Conservation (phyloP, 2,113 vertebrate genomes). For the Orientallactaga bullata region DNA sequence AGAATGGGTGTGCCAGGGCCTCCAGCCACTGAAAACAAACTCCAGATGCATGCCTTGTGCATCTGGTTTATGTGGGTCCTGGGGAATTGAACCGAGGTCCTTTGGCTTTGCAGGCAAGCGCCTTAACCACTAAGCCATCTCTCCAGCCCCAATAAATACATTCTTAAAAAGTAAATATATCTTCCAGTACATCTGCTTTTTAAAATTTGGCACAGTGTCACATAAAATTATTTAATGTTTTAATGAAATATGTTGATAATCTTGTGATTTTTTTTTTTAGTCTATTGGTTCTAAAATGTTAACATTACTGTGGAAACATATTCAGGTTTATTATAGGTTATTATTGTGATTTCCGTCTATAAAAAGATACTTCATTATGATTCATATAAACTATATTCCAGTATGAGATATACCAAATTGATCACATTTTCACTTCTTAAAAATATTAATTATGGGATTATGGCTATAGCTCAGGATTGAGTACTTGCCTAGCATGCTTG, state of each 20-base stretch:
- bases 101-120: too few species aligned
- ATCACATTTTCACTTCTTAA: not conserved
- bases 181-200: not conserved
- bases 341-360: constrained; percentile 19
- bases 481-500: not conserved
- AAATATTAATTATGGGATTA: not conserved
- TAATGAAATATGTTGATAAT: not conserved
- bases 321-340: not conserved
- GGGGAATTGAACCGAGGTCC: too few species aligned
- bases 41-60: too few species aligned
- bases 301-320: not conserved
- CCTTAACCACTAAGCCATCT: too few species aligned
- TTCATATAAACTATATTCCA: not conserved
- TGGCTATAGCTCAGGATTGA: not conserved
- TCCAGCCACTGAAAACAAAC: too few species aligned
- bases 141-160: too few species aligned
- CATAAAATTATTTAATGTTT: constrained; percentile 4
- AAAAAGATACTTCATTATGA: constrained; percentile 31
- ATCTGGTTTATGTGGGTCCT: too few species aligned
- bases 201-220: not conserved
- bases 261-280: not conserved
- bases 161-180: too few species aligned
- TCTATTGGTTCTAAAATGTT: constrained; percentile 27
- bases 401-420: not conserved
- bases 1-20: too few species aligned